Conservation (phyloP, 2,113 vertebrate species). For the Pelecanus crispus region DNA sequence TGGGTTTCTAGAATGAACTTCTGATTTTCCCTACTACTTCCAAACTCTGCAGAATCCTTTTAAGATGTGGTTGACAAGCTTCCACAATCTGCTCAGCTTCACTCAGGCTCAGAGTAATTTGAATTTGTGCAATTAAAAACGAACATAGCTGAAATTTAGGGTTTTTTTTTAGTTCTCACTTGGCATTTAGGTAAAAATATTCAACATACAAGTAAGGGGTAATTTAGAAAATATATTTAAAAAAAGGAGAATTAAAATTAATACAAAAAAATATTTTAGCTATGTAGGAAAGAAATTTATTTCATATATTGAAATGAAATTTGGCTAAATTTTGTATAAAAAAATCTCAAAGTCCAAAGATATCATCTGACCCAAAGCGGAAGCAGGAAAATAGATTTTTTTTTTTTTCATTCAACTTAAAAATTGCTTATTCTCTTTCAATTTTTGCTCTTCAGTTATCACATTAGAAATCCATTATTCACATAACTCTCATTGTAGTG, state of each 20-base stretch:
- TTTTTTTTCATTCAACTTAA: neutral
- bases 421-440: neutral
- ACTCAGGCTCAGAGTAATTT: neutral
- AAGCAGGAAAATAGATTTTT: neutral
- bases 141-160: neutral
- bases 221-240: neutral
- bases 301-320: neutral
- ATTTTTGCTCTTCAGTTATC: neutral
- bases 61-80: neutral
- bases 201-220: neutral
- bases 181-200: neutral
- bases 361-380: neutral
- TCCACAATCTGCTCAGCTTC: neutral
- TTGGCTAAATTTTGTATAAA: neutral
- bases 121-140: neutral
- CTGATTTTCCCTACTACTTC: neutral
- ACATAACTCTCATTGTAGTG: neutral
- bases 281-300: neutral
- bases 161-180: neutral
- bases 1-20: neutral
- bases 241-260: neutral
- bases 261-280: neutral
- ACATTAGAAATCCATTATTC: neutral
- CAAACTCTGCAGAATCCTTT: neutral
- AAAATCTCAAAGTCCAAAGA: neutral